Evolutionary conservation across 2,888 invertebrate species (phyloP).

Genomic region (Zelleria hepariella): DNA sequence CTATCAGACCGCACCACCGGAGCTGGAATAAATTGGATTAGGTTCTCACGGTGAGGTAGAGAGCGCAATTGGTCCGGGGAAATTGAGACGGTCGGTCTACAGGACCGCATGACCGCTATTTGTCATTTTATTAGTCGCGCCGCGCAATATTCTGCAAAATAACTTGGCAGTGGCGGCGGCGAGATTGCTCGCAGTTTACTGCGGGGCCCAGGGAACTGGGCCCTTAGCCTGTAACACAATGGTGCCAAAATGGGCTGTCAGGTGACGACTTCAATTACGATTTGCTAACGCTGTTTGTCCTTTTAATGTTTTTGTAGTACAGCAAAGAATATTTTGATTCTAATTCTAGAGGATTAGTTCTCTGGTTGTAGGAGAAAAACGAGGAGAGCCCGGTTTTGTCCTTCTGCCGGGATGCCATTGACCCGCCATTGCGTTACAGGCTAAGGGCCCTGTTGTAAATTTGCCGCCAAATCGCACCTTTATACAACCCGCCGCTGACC

Average conservation of each 20-base stretch:
- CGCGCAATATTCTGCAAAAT: slow-evolving; percentile 62
- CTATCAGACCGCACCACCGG: neutral
- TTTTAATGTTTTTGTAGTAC: too few relatives aligned
- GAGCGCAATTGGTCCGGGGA: slow-evolving; percentile 19
- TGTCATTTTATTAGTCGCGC: slow-evolving; percentile 66
- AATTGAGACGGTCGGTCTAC: slow-evolving; percentile 25
- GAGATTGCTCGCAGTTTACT: slow-evolving; percentile 66
- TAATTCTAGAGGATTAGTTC: too few relatives aligned
- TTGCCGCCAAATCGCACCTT: slow-evolving; percentile 61
- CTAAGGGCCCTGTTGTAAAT: slow-evolving; percentile 70
- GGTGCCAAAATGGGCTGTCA: too few relatives aligned
- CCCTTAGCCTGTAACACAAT: too few relatives aligned
- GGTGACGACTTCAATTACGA: too few relatives aligned
- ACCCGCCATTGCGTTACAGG: too few relatives aligned
- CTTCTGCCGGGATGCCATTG: too few relatives aligned
- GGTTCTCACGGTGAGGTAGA: slow-evolving; percentile 24
- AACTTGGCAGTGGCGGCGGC: slow-evolving; percentile 42
- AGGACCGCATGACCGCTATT: slow-evolving; percentile 45
- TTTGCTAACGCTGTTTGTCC: too few relatives aligned
- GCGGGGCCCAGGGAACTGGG: slow-evolving; percentile 50
- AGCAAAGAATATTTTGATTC: too few relatives aligned
- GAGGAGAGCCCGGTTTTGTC: too few relatives aligned
- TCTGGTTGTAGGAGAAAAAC: too few relatives aligned
- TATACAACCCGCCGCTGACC: slow-evolving; percentile 58
- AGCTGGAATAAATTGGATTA: slow-evolving; percentile 21